Base-by-base conservation (phyloP, 2,888 invertebrate species). In the Leptopterna dolabrata region DNA sequence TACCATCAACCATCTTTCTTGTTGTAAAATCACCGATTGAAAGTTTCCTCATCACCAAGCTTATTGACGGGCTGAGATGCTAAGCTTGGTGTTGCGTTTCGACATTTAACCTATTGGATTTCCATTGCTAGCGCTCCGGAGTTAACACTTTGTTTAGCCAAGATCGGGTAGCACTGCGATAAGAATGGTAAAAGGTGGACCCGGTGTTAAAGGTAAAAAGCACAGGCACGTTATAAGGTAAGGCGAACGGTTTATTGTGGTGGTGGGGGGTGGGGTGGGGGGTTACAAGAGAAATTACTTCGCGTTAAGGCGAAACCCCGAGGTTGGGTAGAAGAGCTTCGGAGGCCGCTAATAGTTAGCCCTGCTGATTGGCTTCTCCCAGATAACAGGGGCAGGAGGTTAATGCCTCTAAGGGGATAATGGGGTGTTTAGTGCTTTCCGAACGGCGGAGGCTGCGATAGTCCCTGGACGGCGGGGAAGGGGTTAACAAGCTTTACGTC, bases 271-370 rank as follows among this genome's bases (percentile, higher is more conserved):
- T n/a, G 36, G 27, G 41, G 36, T 0, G 73, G 27, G 45, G 19
- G 78, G 78, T 78, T 85, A 85, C 85, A 85, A 85, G 85, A 85
- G 85, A 76, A 85, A 85, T 85, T 85, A 85, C 85, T 85, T 76
- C 45, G 47, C 76, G 71, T 73, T 73, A 85, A 85, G 85, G 85
- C 43, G 45, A 47, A 45, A 85, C 85, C 45, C 71, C n/a, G 71
- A 36, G 78, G 78, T 45, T 36, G 41, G 19, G 41, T 27, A 19
- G 84, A 84, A 47, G 85, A 45, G 73, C 24, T 81, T 45, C 47
- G 30, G 29, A 51, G 51, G 81, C 19, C n/a, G 85, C 85, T 85
- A 85, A 85, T 85, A 85, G 85, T 85, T 71, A 85, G 85, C 14
- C 43, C 76, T 76, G 29, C 63, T 85, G 85, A 85, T 85, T 85